phyloP scores from a whole-genome alignment of 2,888 invertebrate species.

The Thereva unica region DNA sequence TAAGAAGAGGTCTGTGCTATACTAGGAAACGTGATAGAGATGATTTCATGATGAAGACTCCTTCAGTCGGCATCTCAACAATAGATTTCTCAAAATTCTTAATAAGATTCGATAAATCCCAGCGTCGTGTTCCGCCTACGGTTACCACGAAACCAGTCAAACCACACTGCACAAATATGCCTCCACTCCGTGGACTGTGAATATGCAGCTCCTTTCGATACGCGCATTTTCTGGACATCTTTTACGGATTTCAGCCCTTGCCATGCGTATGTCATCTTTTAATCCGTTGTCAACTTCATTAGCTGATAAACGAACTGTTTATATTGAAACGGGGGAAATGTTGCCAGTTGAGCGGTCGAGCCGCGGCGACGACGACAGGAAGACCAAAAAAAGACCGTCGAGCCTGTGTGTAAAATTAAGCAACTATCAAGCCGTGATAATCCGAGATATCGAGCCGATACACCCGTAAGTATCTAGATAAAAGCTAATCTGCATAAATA shows the following conservation, averaged over 20 bases:
- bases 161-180: too few relatives aligned
- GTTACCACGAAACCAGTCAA: too few relatives aligned
- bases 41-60: too few relatives aligned
- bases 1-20: too few relatives aligned
- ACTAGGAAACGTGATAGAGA: too few relatives aligned
- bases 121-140: too few relatives aligned
- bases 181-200: too few relatives aligned
- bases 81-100: too few relatives aligned
- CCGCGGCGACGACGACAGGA: not conserved
- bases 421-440: slow-evolving; percentile 38
- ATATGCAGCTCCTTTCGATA: too few relatives aligned
- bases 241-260: not conserved
- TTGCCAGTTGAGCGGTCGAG: not conserved
- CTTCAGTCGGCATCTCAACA: too few relatives aligned
- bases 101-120: too few relatives aligned
- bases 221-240: not conserved
- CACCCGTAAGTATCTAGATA: slow-evolving; percentile 25
- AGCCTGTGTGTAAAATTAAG: slow-evolving; percentile 20
- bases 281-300: slow-evolving; percentile 58
- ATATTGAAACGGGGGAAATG: slow-evolving; percentile 11
- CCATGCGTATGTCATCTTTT: not conserved
- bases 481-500: slow-evolving; percentile 42
- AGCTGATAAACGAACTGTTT: slow-evolving; percentile 57
- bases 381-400: slow-evolving; percentile 13
- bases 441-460: slow-evolving; percentile 28